Base-by-base conservation (phyloP, 2,113 vertebrate genomes). In the Seriola aureovittata region DNA sequence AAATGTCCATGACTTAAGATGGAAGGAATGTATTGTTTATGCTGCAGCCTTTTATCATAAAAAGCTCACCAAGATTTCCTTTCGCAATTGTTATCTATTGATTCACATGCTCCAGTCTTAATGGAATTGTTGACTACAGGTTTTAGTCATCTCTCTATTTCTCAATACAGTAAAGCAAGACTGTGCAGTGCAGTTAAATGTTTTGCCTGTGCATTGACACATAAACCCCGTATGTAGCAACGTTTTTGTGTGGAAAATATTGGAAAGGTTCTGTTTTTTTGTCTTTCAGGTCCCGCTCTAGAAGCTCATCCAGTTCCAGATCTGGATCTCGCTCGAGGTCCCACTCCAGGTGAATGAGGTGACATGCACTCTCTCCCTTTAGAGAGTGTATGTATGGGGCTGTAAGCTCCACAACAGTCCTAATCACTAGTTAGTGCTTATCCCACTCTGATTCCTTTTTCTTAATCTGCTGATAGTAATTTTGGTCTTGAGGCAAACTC, bases 261-360 rank as follows among this genome's bases (percentile, higher is more conserved):
- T 95, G 93, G 93, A 95, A 94, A 93, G 83, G 76, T 64, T 90
- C 80, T 89, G 87, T 91, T 86, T 89, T 55, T 91, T 88, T 96
- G 86, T 92, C 70, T 99, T 99, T 94, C 97, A 99, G 98, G 95
- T 99, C 98, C 95, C 96, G 95, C 79, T 97, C 97, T 96, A 96
- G 98, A 95, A 98, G 97, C 90, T 98, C 97, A 87, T 98, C 98
- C 94, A 97, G 97, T 87, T 99, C 98, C 96, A 96, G 97, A 91
- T 99, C 97, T 93, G 96, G 97, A 87, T 98, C 97, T 94, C 96
- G 95, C 90, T 99, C 98, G 84, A 98, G 97, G 97, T 99, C 98
- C 93, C 97, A 96, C 96, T 99, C 98, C 96, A 99, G 98, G 98
- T 99, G 98, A 99, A 99, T 99, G 96, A 97, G 97, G 97, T 99